Evolutionary conservation across 2,797 vertebrate genomes (phyloP).

Genomic region (Xenopus petersii): DNA sequence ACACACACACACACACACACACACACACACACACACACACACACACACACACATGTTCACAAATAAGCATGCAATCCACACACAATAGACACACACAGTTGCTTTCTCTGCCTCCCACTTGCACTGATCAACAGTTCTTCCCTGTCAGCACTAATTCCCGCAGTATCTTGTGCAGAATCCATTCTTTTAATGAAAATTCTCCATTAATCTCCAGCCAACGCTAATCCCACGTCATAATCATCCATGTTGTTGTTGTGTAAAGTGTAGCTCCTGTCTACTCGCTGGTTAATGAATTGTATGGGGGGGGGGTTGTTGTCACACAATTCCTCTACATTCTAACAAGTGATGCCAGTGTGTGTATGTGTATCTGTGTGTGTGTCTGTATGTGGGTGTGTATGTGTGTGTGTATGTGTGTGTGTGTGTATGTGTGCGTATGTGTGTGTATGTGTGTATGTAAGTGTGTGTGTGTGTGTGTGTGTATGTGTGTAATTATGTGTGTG

Average conservation of each 20-base stretch:
- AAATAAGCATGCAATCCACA: not conserved
- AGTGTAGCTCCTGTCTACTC: not conserved
- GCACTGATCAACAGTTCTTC: not conserved
- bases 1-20: not conserved
- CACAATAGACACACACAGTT: not conserved
- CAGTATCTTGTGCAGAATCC: not conserved
- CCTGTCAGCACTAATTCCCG: not conserved
- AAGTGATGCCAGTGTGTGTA: too few relatives aligned
- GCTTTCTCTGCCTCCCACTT: not conserved
- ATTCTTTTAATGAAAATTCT: slow-evolving; percentile 42
- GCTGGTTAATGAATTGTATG: too few relatives aligned
- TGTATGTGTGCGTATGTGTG: too few relatives aligned
- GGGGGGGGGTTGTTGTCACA: too few relatives aligned
- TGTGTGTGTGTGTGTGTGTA: too few relatives aligned
- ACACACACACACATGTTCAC: not conserved
- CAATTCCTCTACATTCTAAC: too few relatives aligned
- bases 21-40: slow-evolving; percentile 1
- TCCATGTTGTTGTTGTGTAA: not conserved
- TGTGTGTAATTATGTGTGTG: too few relatives aligned
- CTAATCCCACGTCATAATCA: slow-evolving; percentile 31
- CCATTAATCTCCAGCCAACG: slow-evolving; percentile 31
- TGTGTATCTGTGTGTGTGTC: too few relatives aligned
- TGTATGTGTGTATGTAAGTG: too few relatives aligned
- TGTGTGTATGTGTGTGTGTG: too few relatives aligned
- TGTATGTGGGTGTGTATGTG: too few relatives aligned